Conservation (phyloP, 2,888 invertebrate genomes). For the Tuta absoluta region DNA sequence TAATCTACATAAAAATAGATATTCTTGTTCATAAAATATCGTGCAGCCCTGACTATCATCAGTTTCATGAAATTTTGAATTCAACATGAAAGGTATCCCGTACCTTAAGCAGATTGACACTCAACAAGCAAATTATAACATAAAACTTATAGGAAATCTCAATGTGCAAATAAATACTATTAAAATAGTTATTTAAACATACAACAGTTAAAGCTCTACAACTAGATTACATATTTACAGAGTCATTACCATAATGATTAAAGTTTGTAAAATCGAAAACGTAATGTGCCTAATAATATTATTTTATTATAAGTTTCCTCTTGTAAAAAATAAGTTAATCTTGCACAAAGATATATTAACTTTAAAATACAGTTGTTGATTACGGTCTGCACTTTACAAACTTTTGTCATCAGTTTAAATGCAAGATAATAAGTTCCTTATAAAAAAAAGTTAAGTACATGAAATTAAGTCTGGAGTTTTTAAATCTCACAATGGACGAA, state of each 20-base stretch:
- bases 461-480: constrained; percentile 61
- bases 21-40: constrained; percentile 3
- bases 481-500: constrained; percentile 73
- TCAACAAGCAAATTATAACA: constrained; percentile 16
- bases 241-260: constrained; percentile 47
- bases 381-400: constrained; percentile 30
- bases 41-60: constrained; percentile 1
- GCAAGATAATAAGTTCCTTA: constrained; percentile 62
- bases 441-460: constrained; percentile 76
- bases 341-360: too few species aligned
- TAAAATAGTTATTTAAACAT: constrained; percentile 56
- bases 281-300: background rate
- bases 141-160: constrained; percentile 10
- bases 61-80: background rate
- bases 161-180: constrained; percentile 50
- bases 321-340: too few species aligned
- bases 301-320: too few species aligned
- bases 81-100: background rate
- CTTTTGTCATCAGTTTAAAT: constrained; percentile 55
- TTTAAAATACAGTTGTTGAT: background rate
- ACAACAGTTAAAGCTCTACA: constrained; percentile 77
- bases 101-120: constrained; percentile 6
- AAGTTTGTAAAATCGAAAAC: constrained; percentile 7
- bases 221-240: constrained; percentile 77
- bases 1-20: constrained; percentile 19